phyloP scores from a whole-genome alignment of 2,797 vertebrate species.

The Megaceryle alcyon region DNA sequence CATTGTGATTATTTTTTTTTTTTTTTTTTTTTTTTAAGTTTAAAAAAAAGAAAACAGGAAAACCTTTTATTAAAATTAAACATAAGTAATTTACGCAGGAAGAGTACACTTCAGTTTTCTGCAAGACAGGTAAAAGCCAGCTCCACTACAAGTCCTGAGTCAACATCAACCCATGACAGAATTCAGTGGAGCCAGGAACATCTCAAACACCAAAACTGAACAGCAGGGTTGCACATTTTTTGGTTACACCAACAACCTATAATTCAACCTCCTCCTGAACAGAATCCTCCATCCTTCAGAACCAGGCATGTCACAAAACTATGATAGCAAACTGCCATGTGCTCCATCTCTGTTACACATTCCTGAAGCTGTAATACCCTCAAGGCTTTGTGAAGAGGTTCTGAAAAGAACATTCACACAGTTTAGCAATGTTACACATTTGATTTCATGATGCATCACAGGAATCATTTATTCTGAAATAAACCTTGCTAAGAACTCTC shows the following conservation, averaged over 20 bases:
- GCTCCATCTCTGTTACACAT: background rate
- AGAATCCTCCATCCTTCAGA: background rate
- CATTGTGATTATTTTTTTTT: background rate
- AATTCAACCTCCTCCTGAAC: background rate
- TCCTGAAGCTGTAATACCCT: background rate
- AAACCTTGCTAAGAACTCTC: background rate
- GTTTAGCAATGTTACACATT: background rate
- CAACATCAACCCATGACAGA: background rate
- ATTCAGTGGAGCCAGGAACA: background rate
- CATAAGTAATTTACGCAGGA: background rate
- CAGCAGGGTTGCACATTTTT: background rate
- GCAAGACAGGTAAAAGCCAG: background rate
- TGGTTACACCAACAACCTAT: background rate
- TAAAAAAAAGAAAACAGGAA: background rate
- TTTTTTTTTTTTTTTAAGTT: background rate
- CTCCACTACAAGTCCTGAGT: background rate
- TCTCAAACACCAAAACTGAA: background rate
- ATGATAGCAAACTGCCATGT: background rate
- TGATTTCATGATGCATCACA: fast-evolving
- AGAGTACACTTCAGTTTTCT: background rate
- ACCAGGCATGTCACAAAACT: background rate
- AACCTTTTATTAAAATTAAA: background rate
- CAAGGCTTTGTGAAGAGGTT: background rate
- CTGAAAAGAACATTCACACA: background rate
- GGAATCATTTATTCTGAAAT: background rate